Percentiles rank a stretch among this genome's conserved stretches.
These are phyloP conservation scores for Meloidogyne exigua DNA, from an alignment of 1,140 invertebrate species.

Conservation along the genomic window DNA sequence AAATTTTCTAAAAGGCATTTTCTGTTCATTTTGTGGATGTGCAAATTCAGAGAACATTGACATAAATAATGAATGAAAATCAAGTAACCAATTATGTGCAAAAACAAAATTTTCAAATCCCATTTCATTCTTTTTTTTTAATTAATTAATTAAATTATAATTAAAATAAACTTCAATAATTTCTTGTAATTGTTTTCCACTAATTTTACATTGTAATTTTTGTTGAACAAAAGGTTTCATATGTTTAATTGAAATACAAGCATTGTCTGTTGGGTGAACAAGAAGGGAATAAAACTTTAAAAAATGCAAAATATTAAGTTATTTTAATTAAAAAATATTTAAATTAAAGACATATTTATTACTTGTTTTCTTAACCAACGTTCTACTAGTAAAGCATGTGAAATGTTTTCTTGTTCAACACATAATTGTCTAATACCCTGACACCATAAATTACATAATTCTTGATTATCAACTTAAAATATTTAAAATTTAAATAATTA, in stretches of 20 bases:
- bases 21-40: not conserved
- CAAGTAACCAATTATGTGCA: constrained; percentile 49
- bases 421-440: constrained; percentile 58
- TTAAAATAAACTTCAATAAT: constrained; percentile 50
- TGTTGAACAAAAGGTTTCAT: constrained; percentile 64
- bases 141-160: not conserved
- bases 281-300: constrained; percentile 20
- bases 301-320: not conserved
- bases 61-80: constrained; percentile 42
- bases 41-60: constrained; percentile 24
- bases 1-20: constrained; percentile 28
- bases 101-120: constrained; percentile 47
- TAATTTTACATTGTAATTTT: constrained; percentile 58
- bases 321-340: not conserved
- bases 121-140: constrained; percentile 46
- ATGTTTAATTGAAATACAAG: constrained; percentile 56
- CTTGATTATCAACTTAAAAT: constrained; percentile 39
- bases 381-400: constrained; percentile 54
- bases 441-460: constrained; percentile 48
- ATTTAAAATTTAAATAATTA: constrained; percentile 23
- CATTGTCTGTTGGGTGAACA: constrained; percentile 20
- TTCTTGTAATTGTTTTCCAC: constrained; percentile 58
- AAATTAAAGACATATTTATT: not conserved
- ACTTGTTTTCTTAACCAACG: constrained; percentile 60
- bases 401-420: constrained; percentile 42